Conservation (phyloP, 2,113 vertebrate genomes). For the Neopipo cinnamomea region DNA sequence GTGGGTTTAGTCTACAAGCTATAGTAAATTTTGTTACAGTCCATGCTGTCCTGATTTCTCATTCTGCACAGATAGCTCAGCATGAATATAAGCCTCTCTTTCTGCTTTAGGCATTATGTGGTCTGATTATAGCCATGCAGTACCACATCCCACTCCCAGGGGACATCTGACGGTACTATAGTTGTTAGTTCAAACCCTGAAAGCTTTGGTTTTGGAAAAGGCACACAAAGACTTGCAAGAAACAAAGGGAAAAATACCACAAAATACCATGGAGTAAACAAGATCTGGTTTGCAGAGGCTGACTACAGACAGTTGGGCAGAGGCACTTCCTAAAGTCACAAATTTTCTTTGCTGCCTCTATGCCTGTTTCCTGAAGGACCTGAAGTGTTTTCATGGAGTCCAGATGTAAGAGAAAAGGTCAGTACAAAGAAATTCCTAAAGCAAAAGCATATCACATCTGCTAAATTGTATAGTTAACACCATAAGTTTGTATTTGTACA, state of each 20-base stretch:
- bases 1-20: neutral
- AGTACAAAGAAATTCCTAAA: neutral
- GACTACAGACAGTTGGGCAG: neutral
- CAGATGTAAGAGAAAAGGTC: constrained; percentile 2
- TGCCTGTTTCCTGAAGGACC: constrained; percentile 11
- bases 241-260: neutral
- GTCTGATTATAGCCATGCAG: neutral
- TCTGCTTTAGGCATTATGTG: neutral
- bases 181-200: neutral
- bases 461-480: neutral
- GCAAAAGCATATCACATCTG: neutral
- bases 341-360: constrained; percentile 7
- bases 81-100: neutral
- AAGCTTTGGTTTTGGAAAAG: neutral
- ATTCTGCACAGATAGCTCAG: constrained; percentile 3
- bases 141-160: neutral
- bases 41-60: neutral
- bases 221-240: neutral
- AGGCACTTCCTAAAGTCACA: constrained; percentile 30
- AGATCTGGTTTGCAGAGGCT: constrained; percentile 17
- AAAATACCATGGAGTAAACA: neutral
- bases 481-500: neutral
- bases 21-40: neutral
- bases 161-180: neutral
- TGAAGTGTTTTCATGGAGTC: neutral